Evolutionary conservation across 2,797 vertebrate genomes (phyloP).

Genomic region (Halcyon smyrnensis): DNA sequence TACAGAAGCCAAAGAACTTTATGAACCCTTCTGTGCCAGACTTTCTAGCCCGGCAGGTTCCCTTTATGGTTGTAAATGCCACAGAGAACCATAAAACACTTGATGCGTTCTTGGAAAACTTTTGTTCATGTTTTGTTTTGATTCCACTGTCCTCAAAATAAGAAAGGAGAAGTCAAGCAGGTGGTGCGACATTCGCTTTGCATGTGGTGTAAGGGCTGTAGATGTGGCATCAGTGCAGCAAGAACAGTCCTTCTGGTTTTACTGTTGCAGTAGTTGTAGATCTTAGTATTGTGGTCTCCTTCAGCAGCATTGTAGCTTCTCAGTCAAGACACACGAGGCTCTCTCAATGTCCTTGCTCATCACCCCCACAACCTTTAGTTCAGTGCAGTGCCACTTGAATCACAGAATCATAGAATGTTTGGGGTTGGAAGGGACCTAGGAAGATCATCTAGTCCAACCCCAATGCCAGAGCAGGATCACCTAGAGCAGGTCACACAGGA

Average conservation of each 20-base stretch:
- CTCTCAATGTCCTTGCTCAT: too few relatives aligned
- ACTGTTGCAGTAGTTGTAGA: not conserved
- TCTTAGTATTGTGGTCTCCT: not conserved
- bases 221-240: not conserved
- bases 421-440: too few relatives aligned
- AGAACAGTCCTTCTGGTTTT: not conserved
- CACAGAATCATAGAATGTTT: too few relatives aligned
- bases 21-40: not conserved
- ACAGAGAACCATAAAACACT: not conserved
- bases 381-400: not conserved
- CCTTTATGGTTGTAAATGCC: not conserved
- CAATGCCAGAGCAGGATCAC: too few relatives aligned
- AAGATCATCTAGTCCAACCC: too few relatives aligned
- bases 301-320: not conserved
- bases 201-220: not conserved
- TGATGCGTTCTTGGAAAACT: not conserved
- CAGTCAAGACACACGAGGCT: not conserved
- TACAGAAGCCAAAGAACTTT: not conserved
- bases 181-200: not conserved
- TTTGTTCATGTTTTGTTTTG: not conserved
- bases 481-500: too few relatives aligned
- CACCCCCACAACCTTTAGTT: not conserved
- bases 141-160: not conserved
- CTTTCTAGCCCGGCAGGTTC: not conserved
- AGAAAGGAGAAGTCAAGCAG: not conserved